phyloP scores from a whole-genome alignment of 2,113 vertebrate genomes.

The Pogonocichla stellata region DNA sequence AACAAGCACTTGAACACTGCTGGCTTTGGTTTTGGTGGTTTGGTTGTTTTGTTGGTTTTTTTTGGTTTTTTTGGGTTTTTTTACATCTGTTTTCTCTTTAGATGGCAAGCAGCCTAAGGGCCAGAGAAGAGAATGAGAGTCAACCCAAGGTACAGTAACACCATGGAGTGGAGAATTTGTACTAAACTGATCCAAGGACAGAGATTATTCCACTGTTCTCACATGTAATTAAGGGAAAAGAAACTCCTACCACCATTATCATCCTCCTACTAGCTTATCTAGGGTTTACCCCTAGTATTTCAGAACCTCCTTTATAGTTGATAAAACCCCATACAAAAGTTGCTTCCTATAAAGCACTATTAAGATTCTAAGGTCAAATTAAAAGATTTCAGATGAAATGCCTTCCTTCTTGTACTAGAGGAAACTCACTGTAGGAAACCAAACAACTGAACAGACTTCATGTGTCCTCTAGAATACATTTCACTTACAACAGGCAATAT shows the following conservation, averaged over 20 bases:
- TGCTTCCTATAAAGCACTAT: neutral
- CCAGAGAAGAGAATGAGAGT: neutral
- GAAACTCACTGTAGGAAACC: neutral
- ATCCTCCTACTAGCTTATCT: neutral
- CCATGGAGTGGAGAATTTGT: neutral
- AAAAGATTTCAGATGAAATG: neutral
- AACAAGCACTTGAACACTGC: too few relatives aligned
- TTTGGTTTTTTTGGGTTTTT: neutral
- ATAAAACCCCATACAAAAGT: neutral
- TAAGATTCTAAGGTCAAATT: neutral
- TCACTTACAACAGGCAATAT: neutral
- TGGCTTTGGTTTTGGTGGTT: too few relatives aligned
- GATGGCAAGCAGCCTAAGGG: rapidly evolving
- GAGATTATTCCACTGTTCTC: neutral
- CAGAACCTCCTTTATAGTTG: neutral
- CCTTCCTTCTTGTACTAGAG: neutral
- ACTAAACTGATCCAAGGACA: neutral
- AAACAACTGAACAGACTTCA: neutral
- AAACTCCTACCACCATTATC: neutral
- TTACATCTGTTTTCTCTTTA: neutral
- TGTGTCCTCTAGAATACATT: rapidly evolving
- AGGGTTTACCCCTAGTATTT: neutral
- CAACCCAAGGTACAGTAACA: neutral
- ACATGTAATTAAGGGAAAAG: neutral
- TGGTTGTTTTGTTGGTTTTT: too few relatives aligned